Evolutionary conservation across 2,797 vertebrate species (phyloP), one percentile per base, ranked within the genome.

Genomic region (Myotis daubentonii): DNA sequence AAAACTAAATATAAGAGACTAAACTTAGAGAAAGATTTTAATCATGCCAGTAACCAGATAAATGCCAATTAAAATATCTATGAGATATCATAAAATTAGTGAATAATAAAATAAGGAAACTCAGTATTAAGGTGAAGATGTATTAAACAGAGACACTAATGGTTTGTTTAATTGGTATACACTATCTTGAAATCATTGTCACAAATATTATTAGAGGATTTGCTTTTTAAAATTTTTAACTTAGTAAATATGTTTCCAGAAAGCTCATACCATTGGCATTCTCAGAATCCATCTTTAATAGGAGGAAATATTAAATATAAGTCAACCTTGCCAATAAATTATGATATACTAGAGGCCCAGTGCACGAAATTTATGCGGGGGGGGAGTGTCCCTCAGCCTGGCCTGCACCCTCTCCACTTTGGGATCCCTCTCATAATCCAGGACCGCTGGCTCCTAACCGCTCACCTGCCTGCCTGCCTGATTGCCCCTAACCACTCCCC

Each of bases 31-130:
- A 87, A 94, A 82, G 12, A 44, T 28, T 76, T 92, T 28, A 86
- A 91, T 89, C 28, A 83, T n/a, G 53, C 16, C 84, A 89, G 33
- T 20, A 80, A 71, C 28, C 20, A 74, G 20, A 65, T 11, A 89
- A 51, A 51, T 86, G 15, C 11, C 25, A 53, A 86, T 66, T 68
- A 51, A 91, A 95, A 74, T 62, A 28, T 71, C 13, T 68, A 22
- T 47, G 30, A 89, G 44, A n/a, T 57, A 13, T 89, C 44, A 62
- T 62, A 72, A 96, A 79, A 84, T 81, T 78, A 49, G 30, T 79
- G 41, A 90, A 57, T 80, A 83, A 93, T 78, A 62, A 68, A 66
- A 51, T 78, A 94, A 91, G 60, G n/a, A 92, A 91, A 41, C 8
- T 16, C 11, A 87, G 49, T 44, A 68, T 13, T 62, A 33, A 87